Conservation (phyloP, 53 echinoderm and acorn worm species). For the Hippasteria phrygiana region DNA sequence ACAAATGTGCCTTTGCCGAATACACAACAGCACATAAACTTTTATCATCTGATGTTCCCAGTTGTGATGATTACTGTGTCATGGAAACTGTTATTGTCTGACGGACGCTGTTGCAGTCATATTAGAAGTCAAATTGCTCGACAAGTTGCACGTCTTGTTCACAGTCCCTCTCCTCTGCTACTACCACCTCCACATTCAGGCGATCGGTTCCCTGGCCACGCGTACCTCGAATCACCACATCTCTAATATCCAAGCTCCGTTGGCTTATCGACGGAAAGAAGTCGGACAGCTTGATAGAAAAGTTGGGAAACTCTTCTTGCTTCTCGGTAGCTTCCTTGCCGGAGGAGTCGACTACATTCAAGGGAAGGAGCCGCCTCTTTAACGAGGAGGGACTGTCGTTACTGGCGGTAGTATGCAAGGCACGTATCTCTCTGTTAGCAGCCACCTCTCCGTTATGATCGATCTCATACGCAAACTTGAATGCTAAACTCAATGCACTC, state of each 20-base stretch:
- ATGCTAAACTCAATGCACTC: constrained; percentile 41
- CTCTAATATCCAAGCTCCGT: constrained; percentile 43
- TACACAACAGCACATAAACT: too few species aligned
- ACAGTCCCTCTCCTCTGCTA: constrained; percentile 12
- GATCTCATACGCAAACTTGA: constrained; percentile 59
- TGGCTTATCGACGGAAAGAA: constrained; percentile 56
- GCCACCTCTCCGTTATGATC: constrained; percentile 62
- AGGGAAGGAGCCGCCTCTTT: constrained; percentile 51
- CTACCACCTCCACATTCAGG: constrained; percentile 44
- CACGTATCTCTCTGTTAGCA: constrained; percentile 52
- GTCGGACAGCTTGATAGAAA: constrained; percentile 32
- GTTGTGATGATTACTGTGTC: background rate
- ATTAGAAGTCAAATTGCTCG: background rate
- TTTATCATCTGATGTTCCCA: too few species aligned
- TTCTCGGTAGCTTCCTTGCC: constrained; percentile 49
- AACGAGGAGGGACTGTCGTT: constrained; percentile 1
- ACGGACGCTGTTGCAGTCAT: background rate
- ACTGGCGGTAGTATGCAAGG: constrained; percentile 42
- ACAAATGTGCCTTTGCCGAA: too few species aligned
- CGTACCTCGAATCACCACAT: constrained; percentile 51
- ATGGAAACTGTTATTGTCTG: background rate
- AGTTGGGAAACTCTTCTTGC: constrained; percentile 38
- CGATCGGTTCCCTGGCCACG: constrained; percentile 46
- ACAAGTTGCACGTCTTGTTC: constrained; percentile 11
- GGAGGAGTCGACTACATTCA: constrained; percentile 49